These are phyloP conservation scores for Neolamprologus hecqui DNA, from an alignment of 2,113 vertebrate genomes.

Conservation along the genomic window DNA sequence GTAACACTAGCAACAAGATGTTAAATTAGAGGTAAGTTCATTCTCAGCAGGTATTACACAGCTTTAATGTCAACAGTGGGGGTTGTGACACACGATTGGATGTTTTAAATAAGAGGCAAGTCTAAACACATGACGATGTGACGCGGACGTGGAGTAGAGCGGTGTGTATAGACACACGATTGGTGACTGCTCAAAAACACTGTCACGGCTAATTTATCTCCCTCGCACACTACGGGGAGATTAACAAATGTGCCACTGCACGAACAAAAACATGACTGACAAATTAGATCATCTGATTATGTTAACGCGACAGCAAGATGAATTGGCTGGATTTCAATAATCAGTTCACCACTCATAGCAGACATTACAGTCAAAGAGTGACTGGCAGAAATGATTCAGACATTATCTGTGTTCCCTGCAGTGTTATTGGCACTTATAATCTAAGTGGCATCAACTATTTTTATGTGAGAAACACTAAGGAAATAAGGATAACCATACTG, in stretches of 20 bases:
- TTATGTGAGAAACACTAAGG: background rate
- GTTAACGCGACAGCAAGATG: background rate
- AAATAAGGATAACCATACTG: background rate
- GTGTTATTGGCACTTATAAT: background rate
- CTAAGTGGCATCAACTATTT: background rate
- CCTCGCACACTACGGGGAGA: background rate
- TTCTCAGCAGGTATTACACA: background rate
- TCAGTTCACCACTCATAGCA: background rate
- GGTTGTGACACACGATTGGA: background rate
- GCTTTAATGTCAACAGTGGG: background rate
- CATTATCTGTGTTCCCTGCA: background rate
- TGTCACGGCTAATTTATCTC: background rate
- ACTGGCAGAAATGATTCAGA: background rate
- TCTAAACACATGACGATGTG: background rate
- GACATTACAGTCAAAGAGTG: background rate
- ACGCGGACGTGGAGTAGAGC: background rate
- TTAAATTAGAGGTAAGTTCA: constrained; percentile 20
- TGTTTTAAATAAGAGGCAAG: background rate
- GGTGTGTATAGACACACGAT: background rate
- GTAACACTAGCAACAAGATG: background rate
- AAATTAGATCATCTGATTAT: background rate
- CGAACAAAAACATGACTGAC: background rate
- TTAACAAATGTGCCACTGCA: background rate
- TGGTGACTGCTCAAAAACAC: background rate
- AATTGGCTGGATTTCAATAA: background rate